Evolutionary conservation across 2,888 invertebrate species (phyloP), one percentile per base, ranked within the genome.

Genomic region (Cephus sareptanus): DNA sequence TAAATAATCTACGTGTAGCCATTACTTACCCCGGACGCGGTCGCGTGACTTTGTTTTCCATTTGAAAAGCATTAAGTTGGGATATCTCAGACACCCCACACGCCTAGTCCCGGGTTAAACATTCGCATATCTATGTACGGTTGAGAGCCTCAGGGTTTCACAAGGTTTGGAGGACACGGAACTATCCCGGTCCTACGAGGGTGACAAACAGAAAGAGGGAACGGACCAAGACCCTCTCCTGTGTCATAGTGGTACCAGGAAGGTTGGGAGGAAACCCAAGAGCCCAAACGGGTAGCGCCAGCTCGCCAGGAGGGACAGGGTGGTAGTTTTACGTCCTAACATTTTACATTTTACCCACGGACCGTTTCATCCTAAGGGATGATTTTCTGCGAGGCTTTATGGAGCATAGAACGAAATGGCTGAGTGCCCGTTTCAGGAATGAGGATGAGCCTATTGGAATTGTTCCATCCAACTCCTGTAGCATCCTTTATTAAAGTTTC

Each of bases 351-450:
- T 86, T 80, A 85, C 79, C 78, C 82, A 83, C 83, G 83, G 81
- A 80, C 83, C 84, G 83, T 86, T 86, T 85, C 83, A 82, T 83
- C 77, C 81, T 84, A 85, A 86, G 85, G 83, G 85, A 86, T 83
- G 83, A 85, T 83, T 85, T 85, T 85, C 80, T 81, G 78, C 75
- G 80, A 76, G 81, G 81, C 79, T 86, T 86, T 83, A 86, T 84
- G 84, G 81, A 78, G 81, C 83, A 83, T 84, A 81, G 80, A 81
- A 77, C 56, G 79, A 79, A 83, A 85, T 83, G 83, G 81, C 84
- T 81, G 82, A 83, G 82, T 81, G 80, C 83, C 83, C 83, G 79
- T 82, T 86, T 78, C 80, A 75, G 77, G 56, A 77, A 80, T 79
- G 78, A 85, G 80, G 78, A 80, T 75, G 76, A 79, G 81, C 30